Conservation (phyloP, 1,140 invertebrate genomes). For the Pygmarrhopalites habei region DNA sequence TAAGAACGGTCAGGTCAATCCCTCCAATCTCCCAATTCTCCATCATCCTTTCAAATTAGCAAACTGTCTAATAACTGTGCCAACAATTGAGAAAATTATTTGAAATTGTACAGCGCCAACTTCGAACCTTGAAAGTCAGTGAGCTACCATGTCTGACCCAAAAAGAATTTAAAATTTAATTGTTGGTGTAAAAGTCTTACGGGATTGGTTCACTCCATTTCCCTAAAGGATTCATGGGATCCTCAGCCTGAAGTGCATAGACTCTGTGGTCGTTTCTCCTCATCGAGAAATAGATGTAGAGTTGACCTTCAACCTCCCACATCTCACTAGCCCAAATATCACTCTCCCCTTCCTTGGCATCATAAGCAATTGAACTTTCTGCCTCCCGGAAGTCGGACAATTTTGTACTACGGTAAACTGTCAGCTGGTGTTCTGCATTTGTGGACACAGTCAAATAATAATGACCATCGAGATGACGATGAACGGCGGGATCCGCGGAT, state of each 20-base stretch:
- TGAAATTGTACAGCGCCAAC: too few species aligned
- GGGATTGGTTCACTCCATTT: constrained; percentile 4
- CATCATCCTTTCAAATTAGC: not conserved
- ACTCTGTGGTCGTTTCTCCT: constrained; percentile 16
- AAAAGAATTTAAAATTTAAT: constrained; percentile 1
- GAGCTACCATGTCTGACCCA: constrained; percentile 7
- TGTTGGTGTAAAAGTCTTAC: constrained; percentile 1
- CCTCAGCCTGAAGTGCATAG: constrained; percentile 13
- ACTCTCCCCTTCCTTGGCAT: not conserved
- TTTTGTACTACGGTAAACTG: constrained; percentile 12
- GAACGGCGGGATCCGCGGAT: constrained; percentile 20
- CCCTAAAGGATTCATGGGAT: constrained; percentile 20
- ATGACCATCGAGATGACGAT: not conserved
- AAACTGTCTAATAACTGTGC: too few species aligned
- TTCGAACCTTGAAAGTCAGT: too few species aligned
- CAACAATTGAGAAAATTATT: too few species aligned
- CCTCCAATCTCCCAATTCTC: not conserved
- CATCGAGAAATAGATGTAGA: constrained; percentile 22
- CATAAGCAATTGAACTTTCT: constrained; percentile 6
- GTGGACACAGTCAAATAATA: constrained; percentile 22
- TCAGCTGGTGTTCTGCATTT: constrained; percentile 13
- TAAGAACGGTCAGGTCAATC: constrained; percentile 12
- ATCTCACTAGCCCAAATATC: constrained; percentile 15
- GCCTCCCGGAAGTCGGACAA: constrained; percentile 17
- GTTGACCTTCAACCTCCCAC: constrained; percentile 20